These are phyloP conservation scores for Sphaeramia orbicularis DNA, from an alignment of 2,797 vertebrate genomes.

Conservation along the genomic window DNA sequence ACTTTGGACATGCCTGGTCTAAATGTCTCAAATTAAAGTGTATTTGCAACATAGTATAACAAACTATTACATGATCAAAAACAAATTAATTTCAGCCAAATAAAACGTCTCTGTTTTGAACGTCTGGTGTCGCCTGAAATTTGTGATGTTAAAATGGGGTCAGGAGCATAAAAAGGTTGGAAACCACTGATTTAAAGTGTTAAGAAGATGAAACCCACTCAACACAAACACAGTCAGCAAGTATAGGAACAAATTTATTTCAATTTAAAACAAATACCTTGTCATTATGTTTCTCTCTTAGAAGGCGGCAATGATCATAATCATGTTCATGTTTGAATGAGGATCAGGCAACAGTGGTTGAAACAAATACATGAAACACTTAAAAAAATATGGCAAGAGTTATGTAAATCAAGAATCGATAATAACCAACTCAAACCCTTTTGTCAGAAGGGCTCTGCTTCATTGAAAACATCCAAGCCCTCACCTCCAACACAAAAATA, in stretches of 20 bases:
- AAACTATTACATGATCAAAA: too few species aligned
- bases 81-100: too few species aligned
- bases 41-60: too few species aligned
- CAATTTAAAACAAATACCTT: constrained; percentile 99
- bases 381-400: constrained; percentile 88
- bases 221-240: constrained; percentile 78
- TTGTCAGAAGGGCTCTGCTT: constrained; percentile 72
- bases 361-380: constrained; percentile 90
- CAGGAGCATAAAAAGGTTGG: too few species aligned
- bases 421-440: constrained; percentile 81
- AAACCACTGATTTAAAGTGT: too few species aligned
- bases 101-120: too few species aligned
- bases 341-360: constrained; percentile 91
- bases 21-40: too few species aligned
- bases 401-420: constrained; percentile 85
- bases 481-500: constrained; percentile 84
- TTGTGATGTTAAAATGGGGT: too few species aligned
- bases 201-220: constrained; percentile 65
- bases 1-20: too few species aligned
- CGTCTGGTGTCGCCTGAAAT: too few species aligned
- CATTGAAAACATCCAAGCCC: constrained; percentile 81
- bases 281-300: constrained; percentile 91
- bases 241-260: constrained; percentile 99
- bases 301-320: constrained; percentile 98
- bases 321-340: constrained; percentile 93